phyloP scores from a whole-genome alignment of 2,888 invertebrate genomes.

The Dilophus febrilis region DNA sequence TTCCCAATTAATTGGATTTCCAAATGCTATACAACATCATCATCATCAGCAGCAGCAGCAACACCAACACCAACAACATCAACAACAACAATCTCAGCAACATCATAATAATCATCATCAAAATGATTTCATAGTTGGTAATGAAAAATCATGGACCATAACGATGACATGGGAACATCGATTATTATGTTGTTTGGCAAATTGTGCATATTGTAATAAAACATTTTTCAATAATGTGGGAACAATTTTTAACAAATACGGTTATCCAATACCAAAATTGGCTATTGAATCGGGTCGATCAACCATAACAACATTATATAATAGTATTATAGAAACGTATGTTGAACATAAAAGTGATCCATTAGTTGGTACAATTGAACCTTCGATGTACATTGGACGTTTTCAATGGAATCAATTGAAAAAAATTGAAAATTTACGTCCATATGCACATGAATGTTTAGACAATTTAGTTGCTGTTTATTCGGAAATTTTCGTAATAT shows the following conservation, averaged over 20 bases:
- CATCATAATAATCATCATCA: slow-evolving; percentile 13
- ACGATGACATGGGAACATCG: slow-evolving; percentile 56
- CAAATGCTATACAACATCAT: slow-evolving; percentile 26
- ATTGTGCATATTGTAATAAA: slow-evolving; percentile 69
- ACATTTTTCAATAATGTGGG: slow-evolving; percentile 55
- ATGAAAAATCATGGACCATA: slow-evolving; percentile 13
- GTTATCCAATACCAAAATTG: slow-evolving; percentile 56
- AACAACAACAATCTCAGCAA: neutral
- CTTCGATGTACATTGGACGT: slow-evolving; percentile 83
- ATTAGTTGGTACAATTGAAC: slow-evolving; percentile 88
- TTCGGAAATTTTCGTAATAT: slow-evolving; percentile 38
- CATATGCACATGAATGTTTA: slow-evolving; percentile 77
- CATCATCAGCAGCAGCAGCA: slow-evolving; percentile 10
- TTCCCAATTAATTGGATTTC: slow-evolving; percentile 46
- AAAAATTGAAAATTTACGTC: slow-evolving; percentile 58
- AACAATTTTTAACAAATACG: slow-evolving; percentile 43
- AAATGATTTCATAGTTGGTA: slow-evolving; percentile 15
- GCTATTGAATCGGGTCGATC: slow-evolving; percentile 52
- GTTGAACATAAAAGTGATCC: slow-evolving; percentile 86
- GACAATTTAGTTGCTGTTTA: slow-evolving; percentile 44
- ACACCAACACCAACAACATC: no score
- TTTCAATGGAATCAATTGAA: slow-evolving; percentile 66
- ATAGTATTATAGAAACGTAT: slow-evolving; percentile 53
- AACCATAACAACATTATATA: slow-evolving; percentile 33
- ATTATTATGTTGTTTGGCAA: slow-evolving; percentile 70